Evolutionary conservation across 2,888 invertebrate species (phyloP), one percentile per base, ranked within the genome.

Genomic region (Thumatha senex): DNA sequence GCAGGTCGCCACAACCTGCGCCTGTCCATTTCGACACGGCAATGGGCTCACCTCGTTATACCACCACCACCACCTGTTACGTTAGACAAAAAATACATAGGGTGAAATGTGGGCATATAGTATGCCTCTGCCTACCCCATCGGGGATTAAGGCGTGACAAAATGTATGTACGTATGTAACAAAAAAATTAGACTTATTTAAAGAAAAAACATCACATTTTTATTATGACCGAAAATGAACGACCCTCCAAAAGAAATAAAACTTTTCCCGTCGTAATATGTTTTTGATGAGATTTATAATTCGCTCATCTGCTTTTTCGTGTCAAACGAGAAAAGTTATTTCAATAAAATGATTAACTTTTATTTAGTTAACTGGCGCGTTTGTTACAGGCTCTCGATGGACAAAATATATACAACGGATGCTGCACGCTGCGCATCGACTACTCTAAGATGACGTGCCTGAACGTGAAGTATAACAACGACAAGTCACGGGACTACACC

Each of bases 391-490:
- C 98, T 54, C 93, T 99, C 75, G 99, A 99, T 84, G 99, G 99
- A 40, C 99, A 99, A 92, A 99, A 99, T 89, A 98, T 99, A 81
- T 99, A 99, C 95, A 99, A 98, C 90, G 98, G 98, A 55, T 99
- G 99, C 93, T 99, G 99, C 93, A 99, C 99, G 50, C 94, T 99
- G 78, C 96, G 99, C 87, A 99, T 99, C 87, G 99, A 99, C 92
- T 99, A 98, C 93, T 98, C 98, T 74, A 99, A 99, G 93, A 95
- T 99, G 95, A 96, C 97, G 74, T 98, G 97, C 74, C 94, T 99
- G 76, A 99, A 99, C 92, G 99, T 99, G 71, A 98, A 99, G 89
- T 99, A 98, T 93, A 99, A 99, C 94, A 99, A 99, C 92, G 99
- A 99, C 93, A 99, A 99, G 93, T 98, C 98, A 58, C 94, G 99